Evolutionary conservation across 2,888 invertebrate species (phyloP).

Genomic region (Sarcophaga variegata): DNA sequence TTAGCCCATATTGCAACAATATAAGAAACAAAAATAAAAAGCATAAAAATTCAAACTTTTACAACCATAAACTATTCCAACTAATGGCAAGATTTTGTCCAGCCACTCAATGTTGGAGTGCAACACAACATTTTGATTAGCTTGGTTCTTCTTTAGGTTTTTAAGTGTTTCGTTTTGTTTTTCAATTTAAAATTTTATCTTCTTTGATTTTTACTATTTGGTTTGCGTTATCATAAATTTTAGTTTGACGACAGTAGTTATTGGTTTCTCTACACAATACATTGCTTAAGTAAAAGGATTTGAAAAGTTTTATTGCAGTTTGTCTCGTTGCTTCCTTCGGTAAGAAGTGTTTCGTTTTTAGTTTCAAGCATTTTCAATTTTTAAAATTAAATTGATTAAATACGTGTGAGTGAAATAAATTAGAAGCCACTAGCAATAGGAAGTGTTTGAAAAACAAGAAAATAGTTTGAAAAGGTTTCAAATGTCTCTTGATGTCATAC

Average conservation of each 20-base stretch:
- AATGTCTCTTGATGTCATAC: not conserved
- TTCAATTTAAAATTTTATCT: conserved; percentile 11
- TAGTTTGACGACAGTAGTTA: conserved; percentile 29
- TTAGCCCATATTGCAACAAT: not conserved
- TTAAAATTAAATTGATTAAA: no score
- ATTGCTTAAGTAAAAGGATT: conserved; percentile 1
- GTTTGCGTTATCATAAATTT: conserved; percentile 45
- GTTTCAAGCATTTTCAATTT: conserved; percentile 7
- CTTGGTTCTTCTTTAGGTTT: not conserved
- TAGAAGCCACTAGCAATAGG: no score
- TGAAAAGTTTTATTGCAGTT: conserved; percentile 19
- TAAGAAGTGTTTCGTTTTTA: not conserved
- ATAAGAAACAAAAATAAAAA: not conserved
- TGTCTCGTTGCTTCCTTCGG: not conserved
- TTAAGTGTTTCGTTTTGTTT: not conserved
- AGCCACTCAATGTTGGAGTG: conserved; percentile 37
- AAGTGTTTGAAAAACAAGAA: not conserved
- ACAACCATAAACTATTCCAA: conserved; percentile 30
- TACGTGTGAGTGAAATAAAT: no score
- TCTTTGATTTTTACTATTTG: conserved; percentile 27
- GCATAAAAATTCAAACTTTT: not conserved
- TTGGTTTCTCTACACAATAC: not conserved
- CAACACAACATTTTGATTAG: conserved; percentile 32
- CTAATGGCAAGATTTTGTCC: conserved; percentile 37
- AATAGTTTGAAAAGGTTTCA: no score